phyloP scores from a whole-genome alignment of 92 coral and sea anemone species.

The Palythoa heliodiscus region DNA sequence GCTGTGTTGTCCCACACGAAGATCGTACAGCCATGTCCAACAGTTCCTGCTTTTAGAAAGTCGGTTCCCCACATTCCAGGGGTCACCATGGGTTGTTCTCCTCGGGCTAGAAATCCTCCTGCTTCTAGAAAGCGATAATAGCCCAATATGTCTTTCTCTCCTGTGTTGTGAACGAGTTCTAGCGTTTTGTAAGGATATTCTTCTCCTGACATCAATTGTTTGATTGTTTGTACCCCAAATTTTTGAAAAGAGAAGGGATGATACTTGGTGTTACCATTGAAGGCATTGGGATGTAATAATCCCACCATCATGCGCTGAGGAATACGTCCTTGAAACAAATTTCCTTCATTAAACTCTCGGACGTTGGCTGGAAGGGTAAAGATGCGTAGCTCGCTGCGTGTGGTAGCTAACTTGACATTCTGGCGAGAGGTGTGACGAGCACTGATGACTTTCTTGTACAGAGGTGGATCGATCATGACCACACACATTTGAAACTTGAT shows the following conservation, averaged over 20 bases:
- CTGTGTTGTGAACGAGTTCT: background rate
- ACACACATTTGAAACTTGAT: no score
- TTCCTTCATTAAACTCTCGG: no score
- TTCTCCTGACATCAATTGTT: background rate
- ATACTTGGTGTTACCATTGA: no score
- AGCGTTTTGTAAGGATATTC: no score
- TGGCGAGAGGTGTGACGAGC: background rate
- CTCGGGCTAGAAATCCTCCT: no score
- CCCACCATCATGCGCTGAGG: no score
- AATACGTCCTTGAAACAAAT: background rate
- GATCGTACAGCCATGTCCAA: background rate
- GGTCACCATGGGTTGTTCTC: no score
- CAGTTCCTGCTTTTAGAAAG: background rate
- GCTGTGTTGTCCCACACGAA: background rate
- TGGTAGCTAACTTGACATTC: background rate
- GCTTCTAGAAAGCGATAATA: background rate
- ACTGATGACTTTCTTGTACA: no score
- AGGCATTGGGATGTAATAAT: no score
- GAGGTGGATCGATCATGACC: no score
- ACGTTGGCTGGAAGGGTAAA: background rate
- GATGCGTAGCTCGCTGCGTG: background rate
- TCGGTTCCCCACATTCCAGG: background rate
- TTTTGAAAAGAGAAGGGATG: background rate
- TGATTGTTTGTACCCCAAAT: background rate
- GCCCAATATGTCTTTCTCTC: no score